Conservation (phyloP, 2,113 vertebrate genomes). For the Notiomystis cincta region DNA sequence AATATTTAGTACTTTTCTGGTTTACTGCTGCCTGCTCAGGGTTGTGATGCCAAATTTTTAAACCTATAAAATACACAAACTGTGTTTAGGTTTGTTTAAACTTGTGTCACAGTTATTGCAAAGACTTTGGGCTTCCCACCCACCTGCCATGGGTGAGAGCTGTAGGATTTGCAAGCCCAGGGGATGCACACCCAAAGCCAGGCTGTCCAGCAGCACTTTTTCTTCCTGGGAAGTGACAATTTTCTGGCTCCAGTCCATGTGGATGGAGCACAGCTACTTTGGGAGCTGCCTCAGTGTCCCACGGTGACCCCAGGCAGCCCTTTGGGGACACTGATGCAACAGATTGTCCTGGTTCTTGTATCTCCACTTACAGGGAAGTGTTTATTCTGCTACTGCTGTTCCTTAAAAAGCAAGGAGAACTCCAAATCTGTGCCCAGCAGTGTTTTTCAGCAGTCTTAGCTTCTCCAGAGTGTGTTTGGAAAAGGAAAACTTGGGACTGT, state of each 20-base stretch:
- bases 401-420: neutral
- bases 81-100: neutral
- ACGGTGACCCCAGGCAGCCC: neutral
- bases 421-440: neutral
- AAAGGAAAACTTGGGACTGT: neutral
- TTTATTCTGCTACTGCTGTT: neutral
- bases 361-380: neutral
- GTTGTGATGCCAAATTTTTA: neutral
- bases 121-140: neutral
- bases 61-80: neutral
- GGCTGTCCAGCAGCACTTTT: neutral
- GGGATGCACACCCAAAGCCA: neutral
- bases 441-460: neutral
- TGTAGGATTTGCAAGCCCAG: neutral
- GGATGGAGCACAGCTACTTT: neutral
- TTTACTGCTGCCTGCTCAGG: neutral
- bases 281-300: neutral
- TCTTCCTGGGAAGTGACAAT: neutral
- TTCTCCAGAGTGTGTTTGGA: neutral
- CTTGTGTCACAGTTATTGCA: rapidly evolving
- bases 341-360: neutral
- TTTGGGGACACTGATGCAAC: neutral
- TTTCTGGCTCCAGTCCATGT: neutral
- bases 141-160: neutral
- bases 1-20: neutral